Evolutionary conservation across 1,140 invertebrate genomes (phyloP), one percentile per base, ranked within the genome.

Genomic region (Campoletis sonorensis): DNA sequence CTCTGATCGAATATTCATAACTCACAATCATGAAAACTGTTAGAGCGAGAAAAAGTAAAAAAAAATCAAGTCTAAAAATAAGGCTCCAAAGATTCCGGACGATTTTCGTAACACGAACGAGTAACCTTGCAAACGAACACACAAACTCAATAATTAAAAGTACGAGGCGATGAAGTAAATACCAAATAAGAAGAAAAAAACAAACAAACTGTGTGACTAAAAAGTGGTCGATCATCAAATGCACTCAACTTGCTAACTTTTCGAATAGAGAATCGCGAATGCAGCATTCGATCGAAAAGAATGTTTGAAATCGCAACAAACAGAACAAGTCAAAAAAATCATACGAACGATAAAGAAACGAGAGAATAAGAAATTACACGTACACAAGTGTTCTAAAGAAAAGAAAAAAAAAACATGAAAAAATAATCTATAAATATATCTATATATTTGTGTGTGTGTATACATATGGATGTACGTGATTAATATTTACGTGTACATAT

Each of bases 401-500:
- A 7, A 33, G 7, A 33, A 33, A 45, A 45, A n/a, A n/a, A n/a
- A n/a, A n/a, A n/a, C n/a, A n/a, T n/a, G n/a, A n/a, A n/a, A n/a
- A n/a, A n/a, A n/a, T n/a, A n/a, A 45, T 45, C 40, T 45, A 45
- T 45, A 45, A 45, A 45, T 45, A 45, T 45, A 45, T 45, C 2
- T 8, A 45, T 45, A 45, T 45, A 45, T 45, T 45, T 45, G 40
- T 45, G 40, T 45, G 8, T 45, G 40, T 45, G 40, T 45, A 45
- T 45, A 45, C 40, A 45, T 45, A 45, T 45, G 8, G 40, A 45
- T 45, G 2, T 45, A 13, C 40, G 40, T 45, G 40, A 45, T 45
- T 45, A 45, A 45, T 45, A 45, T 45, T 45, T 45, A 11, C 40
- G 8, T 45, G 40, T 13, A 45, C 85, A 72, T 84, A 84, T 85